phyloP scores from a whole-genome alignment of 1,140 invertebrate species.

The Bicyclus anynana region DNA sequence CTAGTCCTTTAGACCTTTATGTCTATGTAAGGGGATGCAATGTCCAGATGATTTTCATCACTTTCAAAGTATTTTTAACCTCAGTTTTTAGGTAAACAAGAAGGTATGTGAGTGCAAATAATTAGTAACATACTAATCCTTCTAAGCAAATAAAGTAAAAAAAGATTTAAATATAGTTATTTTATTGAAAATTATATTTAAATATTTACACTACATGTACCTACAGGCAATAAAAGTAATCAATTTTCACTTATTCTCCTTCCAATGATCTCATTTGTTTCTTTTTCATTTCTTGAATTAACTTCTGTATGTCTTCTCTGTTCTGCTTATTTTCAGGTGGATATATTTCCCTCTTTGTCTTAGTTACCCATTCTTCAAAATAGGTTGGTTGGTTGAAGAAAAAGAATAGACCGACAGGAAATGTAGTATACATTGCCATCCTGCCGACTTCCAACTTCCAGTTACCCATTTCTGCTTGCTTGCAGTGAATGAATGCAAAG shows the following conservation, averaged over 20 bases:
- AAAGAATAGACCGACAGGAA: constrained; percentile 90
- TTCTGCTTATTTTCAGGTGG: constrained; percentile 82
- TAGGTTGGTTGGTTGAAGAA: constrained; percentile 90
- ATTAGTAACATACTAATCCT: too few relatives aligned
- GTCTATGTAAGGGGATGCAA: too few relatives aligned
- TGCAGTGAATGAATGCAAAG: neutral
- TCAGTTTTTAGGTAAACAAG: too few relatives aligned
- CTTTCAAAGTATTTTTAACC: too few relatives aligned
- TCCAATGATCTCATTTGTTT: constrained; percentile 63
- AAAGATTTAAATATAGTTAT: neutral
- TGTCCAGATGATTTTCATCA: too few relatives aligned
- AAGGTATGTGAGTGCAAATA: too few relatives aligned
- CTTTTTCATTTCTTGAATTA: constrained; percentile 78
- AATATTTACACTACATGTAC: constrained; percentile 26
- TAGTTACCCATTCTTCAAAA: constrained; percentile 88
- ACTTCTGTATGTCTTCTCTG: constrained; percentile 77
- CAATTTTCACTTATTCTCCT: constrained; percentile 25
- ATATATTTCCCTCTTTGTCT: constrained; percentile 82
- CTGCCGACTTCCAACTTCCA: constrained; percentile 89
- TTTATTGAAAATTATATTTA: constrained; percentile 5
- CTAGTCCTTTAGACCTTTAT: too few relatives aligned
- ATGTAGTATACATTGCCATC: constrained; percentile 91
- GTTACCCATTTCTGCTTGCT: constrained; percentile 80
- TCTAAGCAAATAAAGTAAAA: neutral
- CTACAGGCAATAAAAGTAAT: neutral